Evolutionary conservation across 2,113 vertebrate genomes (phyloP).

Genomic region (Phylloscopus whistleri): DNA sequence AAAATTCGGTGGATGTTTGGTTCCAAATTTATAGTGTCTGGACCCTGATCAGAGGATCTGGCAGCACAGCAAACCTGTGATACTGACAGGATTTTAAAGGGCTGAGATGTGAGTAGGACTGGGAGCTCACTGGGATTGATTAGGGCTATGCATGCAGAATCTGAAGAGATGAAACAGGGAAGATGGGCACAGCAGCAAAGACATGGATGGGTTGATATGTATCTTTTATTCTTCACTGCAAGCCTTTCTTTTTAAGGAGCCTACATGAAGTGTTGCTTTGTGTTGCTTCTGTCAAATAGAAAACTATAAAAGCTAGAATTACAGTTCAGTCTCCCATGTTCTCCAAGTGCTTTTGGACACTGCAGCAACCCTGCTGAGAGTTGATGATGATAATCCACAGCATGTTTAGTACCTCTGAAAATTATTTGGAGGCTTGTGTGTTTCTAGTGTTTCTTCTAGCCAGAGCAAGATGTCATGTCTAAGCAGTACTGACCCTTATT

Average conservation of each 20-base stretch:
- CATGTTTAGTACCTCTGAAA: not conserved
- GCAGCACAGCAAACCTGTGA: not conserved
- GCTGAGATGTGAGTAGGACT: not conserved
- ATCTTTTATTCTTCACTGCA: not conserved
- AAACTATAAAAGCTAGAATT: not conserved
- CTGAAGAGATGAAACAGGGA: not conserved
- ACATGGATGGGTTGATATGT: not conserved
- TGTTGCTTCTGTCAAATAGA: not conserved
- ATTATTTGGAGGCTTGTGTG: rapidly evolving
- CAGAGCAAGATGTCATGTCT: not conserved
- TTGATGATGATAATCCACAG: not conserved
- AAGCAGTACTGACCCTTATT: not conserved
- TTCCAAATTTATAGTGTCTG: not conserved
- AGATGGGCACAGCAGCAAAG: not conserved
- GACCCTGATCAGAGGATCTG: not conserved
- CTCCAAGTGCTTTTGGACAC: not conserved
- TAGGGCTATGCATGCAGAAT: not conserved
- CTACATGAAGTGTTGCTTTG: not conserved
- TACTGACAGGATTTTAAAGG: not conserved
- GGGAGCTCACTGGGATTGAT: not conserved
- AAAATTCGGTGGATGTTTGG: not conserved
- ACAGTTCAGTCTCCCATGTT: not conserved
- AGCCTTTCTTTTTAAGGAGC: not conserved
- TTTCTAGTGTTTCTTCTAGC: not conserved
- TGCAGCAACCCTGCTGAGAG: not conserved